These are phyloP conservation scores for Bos indicus DNA, from an alignment of 2,113 vertebrate species.

Conservation along the genomic window DNA sequence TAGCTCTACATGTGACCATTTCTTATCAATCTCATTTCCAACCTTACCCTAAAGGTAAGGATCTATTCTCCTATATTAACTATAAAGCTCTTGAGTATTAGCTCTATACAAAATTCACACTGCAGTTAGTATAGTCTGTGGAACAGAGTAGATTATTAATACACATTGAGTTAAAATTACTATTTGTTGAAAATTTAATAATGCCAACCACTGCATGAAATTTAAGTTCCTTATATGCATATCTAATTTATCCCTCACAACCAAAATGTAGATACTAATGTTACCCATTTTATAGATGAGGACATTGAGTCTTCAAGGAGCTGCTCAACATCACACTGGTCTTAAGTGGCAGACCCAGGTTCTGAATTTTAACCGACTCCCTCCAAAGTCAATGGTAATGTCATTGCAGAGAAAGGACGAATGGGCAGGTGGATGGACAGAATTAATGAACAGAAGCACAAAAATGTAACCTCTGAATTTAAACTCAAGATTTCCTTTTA, in stretches of 20 bases:
- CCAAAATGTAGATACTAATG: background rate
- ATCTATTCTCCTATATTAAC: background rate
- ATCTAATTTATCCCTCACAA: background rate
- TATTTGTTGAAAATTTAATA: background rate
- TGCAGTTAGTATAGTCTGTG: background rate
- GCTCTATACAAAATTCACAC: background rate
- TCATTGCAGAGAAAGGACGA: background rate
- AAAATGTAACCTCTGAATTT: background rate
- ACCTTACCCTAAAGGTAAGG: background rate
- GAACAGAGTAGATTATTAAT: background rate
- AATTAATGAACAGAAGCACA: constrained; percentile 1
- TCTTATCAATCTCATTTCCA: background rate
- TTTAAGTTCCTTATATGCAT: background rate
- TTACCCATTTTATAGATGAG: background rate
- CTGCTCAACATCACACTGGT: background rate
- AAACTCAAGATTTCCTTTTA: background rate
- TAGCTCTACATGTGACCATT: background rate
- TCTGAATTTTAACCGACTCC: constrained; percentile 36
- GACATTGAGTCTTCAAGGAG: background rate
- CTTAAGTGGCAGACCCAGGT: background rate
- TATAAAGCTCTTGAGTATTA: background rate
- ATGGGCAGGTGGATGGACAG: background rate
- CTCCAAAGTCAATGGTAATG: background rate
- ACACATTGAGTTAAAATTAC: background rate
- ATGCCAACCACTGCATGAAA: background rate